These are phyloP conservation scores for Brachyopa scutellaris DNA, from an alignment of 2,888 invertebrate genomes.

Conservation along the genomic window DNA sequence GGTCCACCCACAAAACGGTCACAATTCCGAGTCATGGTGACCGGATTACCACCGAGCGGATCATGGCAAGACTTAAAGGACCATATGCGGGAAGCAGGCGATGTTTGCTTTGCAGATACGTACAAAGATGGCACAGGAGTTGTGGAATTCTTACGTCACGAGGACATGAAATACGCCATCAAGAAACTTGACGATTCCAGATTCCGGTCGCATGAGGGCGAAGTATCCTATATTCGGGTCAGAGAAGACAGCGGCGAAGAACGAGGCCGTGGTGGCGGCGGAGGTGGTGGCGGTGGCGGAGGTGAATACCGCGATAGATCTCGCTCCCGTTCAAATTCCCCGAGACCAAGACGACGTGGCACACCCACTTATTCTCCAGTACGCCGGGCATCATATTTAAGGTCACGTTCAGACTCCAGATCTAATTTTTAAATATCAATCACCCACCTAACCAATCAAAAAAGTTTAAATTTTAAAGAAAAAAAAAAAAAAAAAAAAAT, in stretches of 20 bases:
- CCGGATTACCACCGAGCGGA: constrained; percentile 93
- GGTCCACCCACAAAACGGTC: constrained; percentile 96
- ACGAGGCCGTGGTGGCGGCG: constrained; percentile 84
- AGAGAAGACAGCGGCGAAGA: constrained; percentile 94
- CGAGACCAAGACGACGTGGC: constrained; percentile 89
- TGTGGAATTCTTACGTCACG: constrained; percentile 97
- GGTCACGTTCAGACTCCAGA: constrained; percentile 89
- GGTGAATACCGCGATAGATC: constrained; percentile 86
- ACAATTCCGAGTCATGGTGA: constrained; percentile 96
- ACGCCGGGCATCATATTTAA: constrained; percentile 89
- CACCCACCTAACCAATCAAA: constrained; percentile 56
- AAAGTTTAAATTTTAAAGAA: constrained; percentile 39
- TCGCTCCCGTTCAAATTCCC: constrained; percentile 90
- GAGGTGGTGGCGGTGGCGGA: too few relatives aligned
- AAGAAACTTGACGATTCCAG: constrained; percentile 99
- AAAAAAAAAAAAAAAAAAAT: constrained; percentile 37
- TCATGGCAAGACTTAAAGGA: constrained; percentile 99
- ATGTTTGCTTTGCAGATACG: constrained; percentile 99
- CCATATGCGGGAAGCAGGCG: constrained; percentile 99
- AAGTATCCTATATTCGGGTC: constrained; percentile 97
- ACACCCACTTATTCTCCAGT: constrained; percentile 97
- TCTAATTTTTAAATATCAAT: constrained; percentile 81
- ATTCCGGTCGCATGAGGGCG: constrained; percentile 99
- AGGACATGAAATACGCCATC: constrained; percentile 99
- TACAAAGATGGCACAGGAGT: constrained; percentile 99